Percentiles rank a stretch among this genome's conserved stretches.
These are phyloP conservation scores for Aproaerema taeniolella DNA, from an alignment of 2,888 invertebrate species.

Conservation along the genomic window DNA sequence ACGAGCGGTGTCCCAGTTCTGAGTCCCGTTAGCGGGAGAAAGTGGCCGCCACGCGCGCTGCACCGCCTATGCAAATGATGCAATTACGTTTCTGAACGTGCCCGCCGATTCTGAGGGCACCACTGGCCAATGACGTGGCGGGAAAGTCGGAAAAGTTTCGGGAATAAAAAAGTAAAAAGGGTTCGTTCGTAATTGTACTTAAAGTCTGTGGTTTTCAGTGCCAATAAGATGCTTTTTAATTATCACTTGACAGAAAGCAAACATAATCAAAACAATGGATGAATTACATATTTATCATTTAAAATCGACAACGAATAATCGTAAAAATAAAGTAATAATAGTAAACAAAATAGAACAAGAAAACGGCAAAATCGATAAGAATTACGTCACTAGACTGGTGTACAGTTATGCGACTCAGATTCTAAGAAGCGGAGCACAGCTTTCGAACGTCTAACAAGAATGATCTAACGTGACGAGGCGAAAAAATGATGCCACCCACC, in stretches of 20 bases:
- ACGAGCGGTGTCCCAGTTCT: slow-evolving; percentile 45
- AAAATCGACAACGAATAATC: too few relatives aligned
- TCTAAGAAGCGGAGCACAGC: slow-evolving; percentile 57
- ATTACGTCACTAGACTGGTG: slow-evolving; percentile 60
- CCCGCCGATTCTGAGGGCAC: slow-evolving; percentile 21
- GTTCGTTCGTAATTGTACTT: too few relatives aligned
- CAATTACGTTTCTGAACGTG: slow-evolving; percentile 44
- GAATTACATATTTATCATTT: too few relatives aligned
- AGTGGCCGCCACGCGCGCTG: slow-evolving; percentile 49
- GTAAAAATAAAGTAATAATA: too few relatives aligned
- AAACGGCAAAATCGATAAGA: slow-evolving; percentile 3
- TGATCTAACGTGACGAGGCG: slow-evolving; percentile 77
- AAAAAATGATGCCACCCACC: slow-evolving; percentile 73
- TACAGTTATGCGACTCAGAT: slow-evolving; percentile 69
- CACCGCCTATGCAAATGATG: slow-evolving; percentile 71
- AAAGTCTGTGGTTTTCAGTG: too few relatives aligned
- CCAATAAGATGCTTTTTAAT: too few relatives aligned
- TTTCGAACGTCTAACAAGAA: slow-evolving; percentile 72
- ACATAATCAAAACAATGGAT: too few relatives aligned
- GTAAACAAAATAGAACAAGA: slow-evolving; percentile 3
- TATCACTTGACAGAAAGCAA: too few relatives aligned
- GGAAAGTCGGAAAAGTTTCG: slow-evolving; percentile 15
- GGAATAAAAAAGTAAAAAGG: too few relatives aligned
- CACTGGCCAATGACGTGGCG: slow-evolving; percentile 12
- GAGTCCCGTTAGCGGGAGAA: slow-evolving; percentile 67